Conservation (phyloP, 2,113 vertebrate species). For the Phylloscopus whistleri region DNA sequence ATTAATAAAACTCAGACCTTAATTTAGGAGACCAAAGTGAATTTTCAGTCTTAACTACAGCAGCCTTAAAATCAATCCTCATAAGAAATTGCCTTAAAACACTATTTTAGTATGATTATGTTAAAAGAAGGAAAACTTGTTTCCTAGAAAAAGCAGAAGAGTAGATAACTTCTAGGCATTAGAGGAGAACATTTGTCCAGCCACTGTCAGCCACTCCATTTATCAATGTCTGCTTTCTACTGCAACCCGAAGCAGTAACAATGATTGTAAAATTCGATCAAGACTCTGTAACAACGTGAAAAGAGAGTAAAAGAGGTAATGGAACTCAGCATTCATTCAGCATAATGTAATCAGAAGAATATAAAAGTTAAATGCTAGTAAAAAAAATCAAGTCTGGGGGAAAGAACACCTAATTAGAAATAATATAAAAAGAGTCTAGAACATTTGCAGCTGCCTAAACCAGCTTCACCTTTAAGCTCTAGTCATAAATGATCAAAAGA, state of each 20-base stretch:
- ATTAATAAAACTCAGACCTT: background rate
- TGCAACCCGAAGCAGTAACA: background rate
- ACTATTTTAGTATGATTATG: background rate
- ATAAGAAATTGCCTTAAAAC: background rate
- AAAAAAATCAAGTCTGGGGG: background rate
- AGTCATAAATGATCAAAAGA: slow-evolving; percentile 27
- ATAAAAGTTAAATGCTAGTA: background rate
- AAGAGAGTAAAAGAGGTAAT: background rate
- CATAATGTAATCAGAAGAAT: background rate
- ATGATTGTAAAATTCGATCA: background rate
- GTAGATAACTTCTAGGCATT: background rate
- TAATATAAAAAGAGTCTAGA: background rate
- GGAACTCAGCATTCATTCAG: background rate
- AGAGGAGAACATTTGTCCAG: background rate
- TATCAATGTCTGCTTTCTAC: background rate
- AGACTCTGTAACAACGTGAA: background rate
- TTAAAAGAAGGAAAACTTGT: background rate
- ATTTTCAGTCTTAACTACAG: background rate
- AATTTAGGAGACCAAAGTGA: background rate
- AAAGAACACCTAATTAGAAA: background rate
- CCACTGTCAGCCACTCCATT: background rate
- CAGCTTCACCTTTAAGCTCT: background rate
- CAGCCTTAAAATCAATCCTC: background rate
- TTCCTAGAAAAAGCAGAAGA: background rate
- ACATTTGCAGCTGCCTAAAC: background rate